A percentile compares a stretch with the other conserved stretches of the same genome.
phyloP scores from a whole-genome alignment of 2,888 invertebrate genomes.

The Seira sanloemensis region DNA sequence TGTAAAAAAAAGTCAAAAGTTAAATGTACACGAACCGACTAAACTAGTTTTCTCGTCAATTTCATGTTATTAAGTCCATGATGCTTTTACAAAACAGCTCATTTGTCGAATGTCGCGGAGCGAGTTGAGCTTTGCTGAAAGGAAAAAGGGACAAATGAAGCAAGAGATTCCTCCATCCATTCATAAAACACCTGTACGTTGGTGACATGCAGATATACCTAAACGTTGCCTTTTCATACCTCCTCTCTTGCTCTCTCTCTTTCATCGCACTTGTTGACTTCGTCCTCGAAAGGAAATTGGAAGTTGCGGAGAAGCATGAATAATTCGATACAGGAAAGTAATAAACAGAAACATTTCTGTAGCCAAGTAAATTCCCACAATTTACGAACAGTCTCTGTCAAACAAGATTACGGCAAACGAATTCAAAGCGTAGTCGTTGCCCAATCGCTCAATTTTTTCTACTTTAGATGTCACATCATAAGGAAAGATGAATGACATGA shows the following conservation, averaged over 20 bases:
- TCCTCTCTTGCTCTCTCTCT: too few species aligned
- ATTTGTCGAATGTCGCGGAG: too few species aligned
- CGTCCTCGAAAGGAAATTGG: not conserved
- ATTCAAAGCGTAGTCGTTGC: constrained; percentile 35
- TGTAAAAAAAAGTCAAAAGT: too few species aligned
- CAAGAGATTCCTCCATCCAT: too few species aligned
- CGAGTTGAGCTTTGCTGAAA: too few species aligned
- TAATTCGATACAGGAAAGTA: constrained; percentile 15
- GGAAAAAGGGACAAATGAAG: not conserved
- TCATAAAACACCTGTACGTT: too few species aligned
- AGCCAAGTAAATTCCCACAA: not conserved
- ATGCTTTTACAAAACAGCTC: too few species aligned
- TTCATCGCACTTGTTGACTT: not conserved
- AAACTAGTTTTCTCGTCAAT: too few species aligned
- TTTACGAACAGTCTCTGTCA: not conserved
- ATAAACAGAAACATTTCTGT: constrained; percentile 28
- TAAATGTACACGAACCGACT: too few species aligned
- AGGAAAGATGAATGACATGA: too few species aligned
- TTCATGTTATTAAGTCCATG: too few species aligned
- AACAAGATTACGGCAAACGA: not conserved
- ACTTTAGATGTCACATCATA: constrained; percentile 11
- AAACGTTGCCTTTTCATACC: too few species aligned
- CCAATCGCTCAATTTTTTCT: constrained; percentile 50
- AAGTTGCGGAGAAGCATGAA: not conserved
- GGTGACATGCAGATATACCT: not conserved